phyloP scores from a whole-genome alignment of 2,113 vertebrate genomes.

The Chionomys nivalis region DNA sequence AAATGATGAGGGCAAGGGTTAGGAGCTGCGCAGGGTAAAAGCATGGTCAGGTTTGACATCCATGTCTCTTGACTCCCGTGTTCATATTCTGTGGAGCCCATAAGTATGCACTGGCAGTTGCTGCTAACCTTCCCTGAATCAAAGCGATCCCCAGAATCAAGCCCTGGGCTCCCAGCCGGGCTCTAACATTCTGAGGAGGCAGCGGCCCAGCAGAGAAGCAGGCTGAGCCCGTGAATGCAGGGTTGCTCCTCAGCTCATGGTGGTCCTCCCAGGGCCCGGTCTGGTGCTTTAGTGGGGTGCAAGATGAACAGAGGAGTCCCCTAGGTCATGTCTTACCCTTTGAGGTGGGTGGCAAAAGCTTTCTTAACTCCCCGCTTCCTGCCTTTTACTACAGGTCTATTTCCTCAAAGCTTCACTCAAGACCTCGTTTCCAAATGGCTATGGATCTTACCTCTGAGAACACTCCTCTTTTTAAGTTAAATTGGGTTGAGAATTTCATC shows the following conservation, averaged over 20 bases:
- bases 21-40: neutral
- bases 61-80: neutral
- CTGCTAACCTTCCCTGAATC: neutral
- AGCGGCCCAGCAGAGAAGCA: neutral
- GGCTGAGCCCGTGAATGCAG: neutral
- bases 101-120: neutral
- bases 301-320: neutral
- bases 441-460: neutral
- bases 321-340: neutral
- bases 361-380: neutral
- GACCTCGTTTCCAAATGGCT: neutral
- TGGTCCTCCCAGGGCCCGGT: neutral
- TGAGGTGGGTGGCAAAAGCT: neutral
- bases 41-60: neutral
- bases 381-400: neutral
- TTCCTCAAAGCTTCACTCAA: neutral
- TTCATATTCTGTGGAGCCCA: neutral
- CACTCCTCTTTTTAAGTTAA: neutral
- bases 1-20: neutral
- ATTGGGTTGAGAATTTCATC: neutral
- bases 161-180: neutral
- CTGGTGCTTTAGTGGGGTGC: neutral
- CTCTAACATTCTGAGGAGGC: neutral
- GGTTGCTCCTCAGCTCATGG: neutral
- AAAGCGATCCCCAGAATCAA: neutral